Evolutionary conservation across 2,797 vertebrate species (phyloP), one percentile per base, ranked within the genome.

Genomic region (Fratercula arctica): DNA sequence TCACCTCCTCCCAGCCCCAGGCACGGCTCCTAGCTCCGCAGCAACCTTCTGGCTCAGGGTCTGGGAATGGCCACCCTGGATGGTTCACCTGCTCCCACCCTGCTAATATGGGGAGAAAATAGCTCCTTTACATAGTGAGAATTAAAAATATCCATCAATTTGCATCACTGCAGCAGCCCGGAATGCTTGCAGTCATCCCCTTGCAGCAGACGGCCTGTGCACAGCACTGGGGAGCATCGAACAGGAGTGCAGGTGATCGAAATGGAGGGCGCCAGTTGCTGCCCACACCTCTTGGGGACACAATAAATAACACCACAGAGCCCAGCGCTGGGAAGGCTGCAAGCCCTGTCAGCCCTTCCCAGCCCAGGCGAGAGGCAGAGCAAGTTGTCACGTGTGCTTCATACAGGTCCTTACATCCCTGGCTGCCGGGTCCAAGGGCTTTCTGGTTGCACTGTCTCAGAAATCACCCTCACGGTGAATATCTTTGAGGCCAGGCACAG

Each of bases 191-290:
- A 87, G 29, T 41, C 1, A 1, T 6, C 14, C 13, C 43, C 37
- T 39, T 3, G 11, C 23, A 46, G 74, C 53, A 51, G 37, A 33
- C 0, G 6, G 57, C 41, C 33, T 75, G 29, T 16, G 50, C 33
- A 18, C 11, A 19, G 86, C 67, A 78, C 26, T 1, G 1, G 28
- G 46, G 25, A 26, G 31, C 37, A 48, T 33, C 37, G 6, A 20
- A 54, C 25, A 28, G 3, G 8, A 59, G 25, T 13, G 19, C 4
- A 17, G 43, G 28, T n/a, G 53, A 29, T 18, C 2, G 2, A 48
- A 76, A 37, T 1, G 8, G 11, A 61, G 28, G 53, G 31, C 48
- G 24, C 43, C 4, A 1, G 31, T 5, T 5, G 3, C 37, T 2
- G 15, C 43, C 39, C 48, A 63, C 35, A 61, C 54, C 54, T 69